phyloP scores from a whole-genome alignment of 1,140 invertebrate genomes.

The Lepidurus packardi region DNA sequence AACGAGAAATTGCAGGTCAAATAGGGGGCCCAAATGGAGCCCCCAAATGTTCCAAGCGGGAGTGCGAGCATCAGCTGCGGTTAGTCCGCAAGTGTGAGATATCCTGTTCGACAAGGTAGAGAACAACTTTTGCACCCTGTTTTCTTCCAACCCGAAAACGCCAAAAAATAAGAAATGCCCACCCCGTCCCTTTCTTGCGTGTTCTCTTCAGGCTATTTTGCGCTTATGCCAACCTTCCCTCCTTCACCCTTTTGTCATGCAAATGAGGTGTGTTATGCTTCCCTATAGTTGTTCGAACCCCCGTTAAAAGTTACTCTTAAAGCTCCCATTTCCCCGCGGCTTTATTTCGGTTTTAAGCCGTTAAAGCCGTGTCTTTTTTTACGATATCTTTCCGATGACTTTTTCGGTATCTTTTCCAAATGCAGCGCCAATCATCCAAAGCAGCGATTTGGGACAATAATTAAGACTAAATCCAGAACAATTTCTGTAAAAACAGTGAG shows the following conservation, averaged over 20 bases:
- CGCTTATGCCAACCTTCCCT: not conserved
- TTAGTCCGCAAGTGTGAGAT: not conserved
- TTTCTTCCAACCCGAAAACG: not conserved
- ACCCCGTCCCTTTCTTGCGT: not conserved
- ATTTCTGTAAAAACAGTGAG: no score
- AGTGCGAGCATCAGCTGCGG: not conserved
- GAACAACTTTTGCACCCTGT: constrained; percentile 12
- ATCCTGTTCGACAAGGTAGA: constrained; percentile 4
- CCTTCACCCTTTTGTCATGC: not conserved
- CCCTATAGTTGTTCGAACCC: not conserved
- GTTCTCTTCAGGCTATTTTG: not conserved
- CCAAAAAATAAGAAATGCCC: not conserved
- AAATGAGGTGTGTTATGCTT: constrained; percentile 10
- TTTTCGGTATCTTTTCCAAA: no score
- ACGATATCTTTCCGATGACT: no score
- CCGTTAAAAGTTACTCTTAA: not conserved
- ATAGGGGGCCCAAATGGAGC: no score
- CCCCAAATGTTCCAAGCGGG: not conserved
- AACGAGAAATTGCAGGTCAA: no score
- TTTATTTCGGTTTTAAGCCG: no score
- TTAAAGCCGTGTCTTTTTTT: no score
- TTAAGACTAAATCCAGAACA: no score
- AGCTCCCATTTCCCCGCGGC: not conserved
- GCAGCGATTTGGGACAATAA: no score
- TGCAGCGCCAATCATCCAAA: no score